phyloP scores from a whole-genome alignment of 2,113 vertebrate species.

The Girardinichthys multiradiatus region DNA sequence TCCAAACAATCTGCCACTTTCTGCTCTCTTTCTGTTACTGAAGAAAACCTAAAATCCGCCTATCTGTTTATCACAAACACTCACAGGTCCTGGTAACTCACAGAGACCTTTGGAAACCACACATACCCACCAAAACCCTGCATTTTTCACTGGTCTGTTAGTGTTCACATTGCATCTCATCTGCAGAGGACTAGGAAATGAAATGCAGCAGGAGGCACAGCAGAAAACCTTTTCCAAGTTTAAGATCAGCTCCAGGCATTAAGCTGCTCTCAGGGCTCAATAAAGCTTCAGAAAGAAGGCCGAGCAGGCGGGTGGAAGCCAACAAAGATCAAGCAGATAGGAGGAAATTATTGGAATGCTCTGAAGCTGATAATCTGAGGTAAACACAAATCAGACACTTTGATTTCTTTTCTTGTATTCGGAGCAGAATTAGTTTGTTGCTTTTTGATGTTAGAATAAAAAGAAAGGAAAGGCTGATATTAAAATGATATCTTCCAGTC shows the following conservation, averaged over 20 bases:
- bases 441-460: conserved; percentile 42
- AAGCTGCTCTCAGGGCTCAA: conserved; percentile 54
- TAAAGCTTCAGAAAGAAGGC: conserved; percentile 46
- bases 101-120: conserved; percentile 16
- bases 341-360: conserved; percentile 38
- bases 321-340: conserved; percentile 47
- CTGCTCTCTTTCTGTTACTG: conserved; percentile 20
- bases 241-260: conserved; percentile 66
- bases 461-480: conserved; percentile 10
- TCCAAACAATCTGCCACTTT: conserved; percentile 3
- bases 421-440: conserved; percentile 18
- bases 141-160: conserved; percentile 26
- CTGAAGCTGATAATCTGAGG: conserved; percentile 25
- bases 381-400: conserved; percentile 43
- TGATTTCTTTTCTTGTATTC: conserved; percentile 33
- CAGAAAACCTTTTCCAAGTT: conserved; percentile 55
- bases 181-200: conserved; percentile 51
- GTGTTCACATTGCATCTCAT: conserved; percentile 11
- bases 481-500: conserved; percentile 5
- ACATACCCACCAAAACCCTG: conserved; percentile 3
- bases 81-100: conserved; percentile 5
- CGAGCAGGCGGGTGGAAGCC: conserved; percentile 31
- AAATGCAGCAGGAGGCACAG: conserved; percentile 50
- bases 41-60: conserved; percentile 3
- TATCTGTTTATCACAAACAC: not conserved